These are phyloP conservation scores for Caradrina kadenii DNA, from an alignment of 2,888 invertebrate species.

Conservation along the genomic window DNA sequence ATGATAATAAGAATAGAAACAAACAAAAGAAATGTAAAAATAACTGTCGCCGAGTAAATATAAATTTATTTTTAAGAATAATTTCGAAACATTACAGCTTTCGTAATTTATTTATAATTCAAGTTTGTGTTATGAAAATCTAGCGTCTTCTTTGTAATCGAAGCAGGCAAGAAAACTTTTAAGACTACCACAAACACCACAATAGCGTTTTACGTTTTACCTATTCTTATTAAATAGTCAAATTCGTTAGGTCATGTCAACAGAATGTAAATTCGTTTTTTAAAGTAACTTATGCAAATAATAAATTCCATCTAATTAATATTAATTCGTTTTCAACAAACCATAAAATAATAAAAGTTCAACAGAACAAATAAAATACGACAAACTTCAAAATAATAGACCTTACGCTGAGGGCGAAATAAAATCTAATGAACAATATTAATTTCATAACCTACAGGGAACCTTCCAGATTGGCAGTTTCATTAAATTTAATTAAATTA, in stretches of 20 bases:
- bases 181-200: slow-evolving; percentile 6
- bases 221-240: slow-evolving; percentile 19
- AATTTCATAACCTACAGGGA: slow-evolving; percentile 3
- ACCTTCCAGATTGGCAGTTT: slow-evolving; percentile 14
- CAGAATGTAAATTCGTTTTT: slow-evolving; percentile 41
- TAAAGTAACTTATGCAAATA: slow-evolving; percentile 44
- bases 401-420: slow-evolving; percentile 20
- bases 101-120: background rate
- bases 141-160: slow-evolving; percentile 13
- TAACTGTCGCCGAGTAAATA: background rate
- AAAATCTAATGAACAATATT: slow-evolving; percentile 17
- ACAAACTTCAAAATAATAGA: slow-evolving; percentile 48
- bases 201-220: slow-evolving; percentile 12
- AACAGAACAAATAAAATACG: slow-evolving; percentile 37
- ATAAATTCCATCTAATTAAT: slow-evolving; percentile 43
- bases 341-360: slow-evolving; percentile 50
- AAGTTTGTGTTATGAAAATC: slow-evolving; percentile 7
- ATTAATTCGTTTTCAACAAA: slow-evolving; percentile 57
- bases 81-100: slow-evolving; percentile 10
- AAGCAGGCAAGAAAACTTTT: slow-evolving; percentile 3
- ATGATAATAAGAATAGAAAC: background rate
- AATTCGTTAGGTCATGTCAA: slow-evolving; percentile 37
- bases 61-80: background rate
- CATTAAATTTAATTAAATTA: slow-evolving; percentile 18
- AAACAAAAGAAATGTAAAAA: slow-evolving; percentile 15